Percentiles rank a stretch among this genome's conserved stretches.
Evolutionary conservation across 2,113 vertebrate species (phyloP).

Genomic region (crab-eating macaque (Macaca fascicularis)): T2T-MFA8v1.1 NC_088390.1:63643001-63643500

Average conservation of each 20-base stretch:
- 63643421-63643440: slow-evolving; percentile 90
- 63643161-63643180: neutral
- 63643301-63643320: slow-evolving; percentile 93
- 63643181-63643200: neutral
- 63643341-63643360: slow-evolving; percentile 93
- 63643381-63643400: slow-evolving; percentile 86
- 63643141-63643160: neutral
- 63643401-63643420: slow-evolving; percentile 91
- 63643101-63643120: neutral
- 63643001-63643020: neutral
- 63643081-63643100: slow-evolving; percentile 38
- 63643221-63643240: neutral
- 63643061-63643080: neutral
- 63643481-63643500: neutral
- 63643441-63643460: slow-evolving; percentile 83
- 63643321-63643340: slow-evolving; percentile 94
- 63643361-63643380: slow-evolving; percentile 94
- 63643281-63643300: slow-evolving; percentile 43
- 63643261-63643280: neutral
- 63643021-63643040: neutral
- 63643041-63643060: neutral
- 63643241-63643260: neutral
- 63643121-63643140: neutral
- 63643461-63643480: neutral
- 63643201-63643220: neutral